Evolutionary conservation across 2,797 vertebrate species (phyloP), one percentile per base, ranked within the genome.

Genomic region (Paramormyrops hopkinsi): DNA sequence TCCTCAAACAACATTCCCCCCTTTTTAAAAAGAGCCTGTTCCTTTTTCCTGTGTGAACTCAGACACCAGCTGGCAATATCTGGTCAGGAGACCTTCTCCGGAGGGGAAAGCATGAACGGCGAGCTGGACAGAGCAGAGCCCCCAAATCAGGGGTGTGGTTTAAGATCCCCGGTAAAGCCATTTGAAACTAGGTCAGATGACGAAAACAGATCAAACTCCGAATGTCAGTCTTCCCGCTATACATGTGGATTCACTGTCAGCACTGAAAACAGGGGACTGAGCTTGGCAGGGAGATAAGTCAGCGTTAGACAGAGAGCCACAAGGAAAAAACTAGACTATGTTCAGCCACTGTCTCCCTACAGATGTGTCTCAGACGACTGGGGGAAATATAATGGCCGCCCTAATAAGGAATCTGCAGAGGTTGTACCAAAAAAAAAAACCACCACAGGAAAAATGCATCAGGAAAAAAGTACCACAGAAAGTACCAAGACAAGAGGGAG

Each of bases 151-250:
- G 51, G 37, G 1, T 19, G 22, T 41, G 29, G 41, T 51, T 82
- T 79, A 59, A 79, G 3, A 25, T 53, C 50, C 19, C 46, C 7
- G 62, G 48, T 19, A 89, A 46, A 76, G 4, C 12, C 19, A 50
- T 25, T 12, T 69, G 22, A 86, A 90, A 73, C 44, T 89, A 88
- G 73, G 79, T 48, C 88, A 65, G 90, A 91, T 90, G 86, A 90
- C 65, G 92, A 89, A 82, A 92, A 59, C 79, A 85, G 88, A 19
- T 69, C 59, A 9, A 19, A 37, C 56, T 48, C 25, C 9, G 4
- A 22, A 12, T 19, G 9, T 25, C 44, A 19, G 69, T 19, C 59
- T 22, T 56, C 25, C 41, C 29, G 22, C 6, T 19, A 51, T 51
- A 84, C 46, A 56, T 37, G 33, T 86, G 46, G 33, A 41, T 41